phyloP scores from a whole-genome alignment of 2,113 vertebrate genomes.

The Circaetus gallicus region DNA sequence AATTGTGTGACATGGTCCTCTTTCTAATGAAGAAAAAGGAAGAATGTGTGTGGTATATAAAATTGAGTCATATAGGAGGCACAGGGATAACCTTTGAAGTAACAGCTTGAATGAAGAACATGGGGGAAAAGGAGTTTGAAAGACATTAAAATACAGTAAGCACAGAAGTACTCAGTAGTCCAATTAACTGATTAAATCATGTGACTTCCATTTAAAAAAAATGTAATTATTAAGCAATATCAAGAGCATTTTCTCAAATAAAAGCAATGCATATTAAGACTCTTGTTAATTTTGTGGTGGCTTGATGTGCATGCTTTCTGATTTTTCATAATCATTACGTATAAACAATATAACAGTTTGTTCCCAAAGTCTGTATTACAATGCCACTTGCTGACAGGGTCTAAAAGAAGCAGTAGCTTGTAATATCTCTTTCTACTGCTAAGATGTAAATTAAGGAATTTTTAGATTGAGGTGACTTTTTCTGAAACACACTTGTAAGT shows the following conservation, averaged over 20 bases:
- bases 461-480: background rate
- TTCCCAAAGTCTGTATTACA: background rate
- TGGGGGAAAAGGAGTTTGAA: background rate
- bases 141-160: background rate
- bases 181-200: background rate
- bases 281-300: background rate
- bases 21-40: background rate
- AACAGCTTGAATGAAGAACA: background rate
- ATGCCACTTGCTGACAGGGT: background rate
- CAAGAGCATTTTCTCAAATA: background rate
- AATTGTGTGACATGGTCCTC: background rate
- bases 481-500: background rate
- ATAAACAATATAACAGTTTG: background rate
- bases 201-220: background rate
- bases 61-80: background rate
- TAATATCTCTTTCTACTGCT: background rate
- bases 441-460: background rate
- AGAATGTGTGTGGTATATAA: background rate
- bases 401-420: background rate
- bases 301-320: background rate
- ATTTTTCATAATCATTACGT: rapidly evolving
- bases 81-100: background rate
- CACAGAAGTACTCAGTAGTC: background rate
- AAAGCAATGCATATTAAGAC: background rate
- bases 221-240: background rate